Conservation (phyloP, 2,888 invertebrate species). For the Ganaspis brasiliensis region DNA sequence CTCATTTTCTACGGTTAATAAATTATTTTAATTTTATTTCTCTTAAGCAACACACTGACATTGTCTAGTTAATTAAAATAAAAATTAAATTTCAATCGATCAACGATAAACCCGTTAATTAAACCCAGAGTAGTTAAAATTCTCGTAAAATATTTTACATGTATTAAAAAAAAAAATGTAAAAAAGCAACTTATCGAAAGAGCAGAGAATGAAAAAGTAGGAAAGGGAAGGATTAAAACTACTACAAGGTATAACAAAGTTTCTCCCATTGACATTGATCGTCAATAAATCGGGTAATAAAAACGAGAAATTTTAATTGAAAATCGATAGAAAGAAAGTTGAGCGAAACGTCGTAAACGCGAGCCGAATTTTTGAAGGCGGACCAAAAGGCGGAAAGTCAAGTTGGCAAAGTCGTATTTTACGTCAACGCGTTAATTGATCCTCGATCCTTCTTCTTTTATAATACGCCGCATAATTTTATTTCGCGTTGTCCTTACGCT, state of each 20-base stretch:
- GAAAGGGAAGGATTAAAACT: neutral
- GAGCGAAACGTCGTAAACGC: constrained; percentile 34
- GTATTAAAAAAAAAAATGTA: too few species aligned
- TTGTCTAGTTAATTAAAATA: too few species aligned
- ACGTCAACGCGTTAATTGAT: constrained; percentile 67
- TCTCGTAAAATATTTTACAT: too few species aligned
- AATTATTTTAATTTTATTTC: too few species aligned
- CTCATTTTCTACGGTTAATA: too few species aligned
- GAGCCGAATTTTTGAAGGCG: constrained; percentile 34
- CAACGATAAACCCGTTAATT: too few species aligned
- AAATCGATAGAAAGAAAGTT: constrained; percentile 43
- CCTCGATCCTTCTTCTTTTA: constrained; percentile 55
- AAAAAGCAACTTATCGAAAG: neutral
- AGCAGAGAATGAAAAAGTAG: too few species aligned
- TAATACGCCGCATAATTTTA: constrained; percentile 57
- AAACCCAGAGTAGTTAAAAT: neutral
- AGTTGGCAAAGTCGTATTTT: constrained; percentile 61
- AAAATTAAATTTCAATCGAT: too few species aligned
- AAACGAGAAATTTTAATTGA: constrained; percentile 38
- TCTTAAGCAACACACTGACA: too few species aligned
- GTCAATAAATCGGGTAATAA: constrained; percentile 42
- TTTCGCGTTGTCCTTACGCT: constrained; percentile 50
- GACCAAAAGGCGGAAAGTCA: constrained; percentile 38
- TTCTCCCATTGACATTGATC: constrained; percentile 40
- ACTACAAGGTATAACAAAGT: constrained; percentile 37